Percentiles rank a stretch among this genome's conserved stretches.
These are phyloP conservation scores for Sturnus vulgaris DNA, from an alignment of 2,113 vertebrate genomes.

Conservation along the genomic window DNA sequence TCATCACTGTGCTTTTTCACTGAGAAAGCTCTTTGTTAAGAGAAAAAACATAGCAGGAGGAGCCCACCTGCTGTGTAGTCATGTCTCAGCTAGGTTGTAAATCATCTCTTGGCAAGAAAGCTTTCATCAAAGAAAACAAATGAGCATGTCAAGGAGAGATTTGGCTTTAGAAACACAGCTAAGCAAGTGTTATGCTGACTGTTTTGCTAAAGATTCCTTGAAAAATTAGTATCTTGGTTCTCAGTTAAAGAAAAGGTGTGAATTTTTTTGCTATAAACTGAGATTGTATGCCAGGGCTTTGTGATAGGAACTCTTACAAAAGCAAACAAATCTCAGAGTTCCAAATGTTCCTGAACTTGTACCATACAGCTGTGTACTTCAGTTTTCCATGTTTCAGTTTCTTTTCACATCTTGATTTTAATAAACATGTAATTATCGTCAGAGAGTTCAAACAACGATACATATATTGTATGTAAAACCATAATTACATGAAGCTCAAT, in stretches of 20 bases:
- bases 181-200: not conserved
- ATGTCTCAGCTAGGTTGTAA: not conserved
- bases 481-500: not conserved
- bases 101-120: not conserved
- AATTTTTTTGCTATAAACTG: not conserved
- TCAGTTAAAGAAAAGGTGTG: not conserved
- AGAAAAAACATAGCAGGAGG: not conserved
- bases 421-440: not conserved
- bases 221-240: not conserved
- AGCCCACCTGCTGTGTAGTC: not conserved
- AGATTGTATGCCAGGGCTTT: not conserved
- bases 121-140: not conserved
- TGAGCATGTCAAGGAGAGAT: not conserved
- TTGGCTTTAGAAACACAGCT: not conserved
- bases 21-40: not conserved
- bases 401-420: not conserved
- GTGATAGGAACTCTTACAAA: not conserved
- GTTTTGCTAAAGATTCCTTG: not conserved
- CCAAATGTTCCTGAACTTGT: not conserved
- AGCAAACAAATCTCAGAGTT: not conserved
- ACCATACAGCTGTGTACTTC: not conserved
- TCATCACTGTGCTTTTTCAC: not conserved
- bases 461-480: not conserved
- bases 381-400: not conserved
- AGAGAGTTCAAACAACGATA: not conserved